phyloP scores from a whole-genome alignment of 1,140 invertebrate genomes.

The Galendromus occidentalis region DNA sequence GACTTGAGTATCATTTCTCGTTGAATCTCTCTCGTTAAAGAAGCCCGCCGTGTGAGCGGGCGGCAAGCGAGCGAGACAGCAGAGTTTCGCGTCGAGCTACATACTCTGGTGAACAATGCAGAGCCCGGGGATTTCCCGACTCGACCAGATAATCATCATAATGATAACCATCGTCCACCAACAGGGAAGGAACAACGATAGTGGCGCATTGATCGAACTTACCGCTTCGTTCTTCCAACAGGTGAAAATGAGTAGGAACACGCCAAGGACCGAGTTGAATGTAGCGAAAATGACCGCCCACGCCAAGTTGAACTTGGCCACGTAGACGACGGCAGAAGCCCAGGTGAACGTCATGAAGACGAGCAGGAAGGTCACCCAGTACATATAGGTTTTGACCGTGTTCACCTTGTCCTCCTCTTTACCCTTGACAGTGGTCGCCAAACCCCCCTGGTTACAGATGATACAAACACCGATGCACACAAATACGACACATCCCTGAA shows the following conservation, averaged over 20 bases:
- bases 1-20: no score
- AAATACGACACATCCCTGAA: slow-evolving; percentile 17
- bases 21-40: no score
- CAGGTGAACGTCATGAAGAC: slow-evolving; percentile 11
- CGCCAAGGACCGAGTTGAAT: neutral
- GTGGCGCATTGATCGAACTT: neutral
- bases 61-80: no score
- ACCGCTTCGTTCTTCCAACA: slow-evolving; percentile 8
- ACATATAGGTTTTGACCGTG: neutral
- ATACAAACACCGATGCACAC: slow-evolving; percentile 17
- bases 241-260: slow-evolving; percentile 1
- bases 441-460: slow-evolving; percentile 14
- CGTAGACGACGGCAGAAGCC: slow-evolving; percentile 5
- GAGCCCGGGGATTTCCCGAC: no score
- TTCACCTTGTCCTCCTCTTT: slow-evolving; percentile 15
- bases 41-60: no score
- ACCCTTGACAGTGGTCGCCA: slow-evolving; percentile 16
- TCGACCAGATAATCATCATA: no score
- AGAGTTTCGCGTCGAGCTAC: no score
- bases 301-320: slow-evolving; percentile 2
- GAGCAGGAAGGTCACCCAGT: neutral
- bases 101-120: no score
- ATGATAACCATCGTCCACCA: no score
- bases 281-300: slow-evolving; percentile 5
- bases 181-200: no score